These are phyloP conservation scores for Anarrhichthys ocellatus DNA, from an alignment of 2,113 vertebrate genomes.

Conservation along the genomic window DNA sequence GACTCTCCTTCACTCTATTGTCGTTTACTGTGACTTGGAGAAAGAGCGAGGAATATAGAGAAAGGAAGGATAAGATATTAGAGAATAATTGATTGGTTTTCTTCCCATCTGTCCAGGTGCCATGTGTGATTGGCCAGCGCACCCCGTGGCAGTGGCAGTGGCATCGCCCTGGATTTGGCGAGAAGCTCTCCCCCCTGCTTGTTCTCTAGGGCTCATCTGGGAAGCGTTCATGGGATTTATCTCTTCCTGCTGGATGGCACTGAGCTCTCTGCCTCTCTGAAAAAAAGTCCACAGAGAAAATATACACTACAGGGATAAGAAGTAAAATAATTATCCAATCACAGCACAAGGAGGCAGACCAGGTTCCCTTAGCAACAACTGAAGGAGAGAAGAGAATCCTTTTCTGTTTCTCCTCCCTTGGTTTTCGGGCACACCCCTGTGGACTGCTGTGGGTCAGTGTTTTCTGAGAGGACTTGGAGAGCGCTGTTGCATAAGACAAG, in stretches of 20 bases:
- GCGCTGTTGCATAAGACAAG: conserved; percentile 59
- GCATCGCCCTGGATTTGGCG: conserved; percentile 70
- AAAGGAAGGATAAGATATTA: conserved; percentile 24
- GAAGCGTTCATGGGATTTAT: conserved; percentile 81
- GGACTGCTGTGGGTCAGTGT: conserved; percentile 73
- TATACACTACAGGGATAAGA: conserved; percentile 76
- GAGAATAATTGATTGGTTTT: conserved; percentile 72
- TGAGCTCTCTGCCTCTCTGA: conserved; percentile 69
- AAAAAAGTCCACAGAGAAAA: conserved; percentile 70
- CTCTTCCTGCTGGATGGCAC: conserved; percentile 74
- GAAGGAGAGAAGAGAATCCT: conserved; percentile 77
- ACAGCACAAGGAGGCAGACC: conserved; percentile 77
- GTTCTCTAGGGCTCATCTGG: conserved; percentile 63
- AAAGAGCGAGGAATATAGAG: background rate
- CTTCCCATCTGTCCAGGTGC: conserved; percentile 73
- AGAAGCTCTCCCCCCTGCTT: conserved; percentile 60
- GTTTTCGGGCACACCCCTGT: conserved; percentile 78
- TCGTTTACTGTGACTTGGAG: conserved; percentile 40
- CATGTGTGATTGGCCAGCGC: conserved; percentile 73
- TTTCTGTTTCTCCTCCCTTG: conserved; percentile 69
- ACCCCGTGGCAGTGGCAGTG: conserved; percentile 68
- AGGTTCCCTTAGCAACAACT: conserved; percentile 84
- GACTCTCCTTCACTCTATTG: conserved; percentile 24
- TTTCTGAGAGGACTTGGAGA: conserved; percentile 59
- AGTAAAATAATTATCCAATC: conserved; percentile 83